Conservation (phyloP, 2,113 vertebrate genomes). For the Blennius ocellaris region DNA sequence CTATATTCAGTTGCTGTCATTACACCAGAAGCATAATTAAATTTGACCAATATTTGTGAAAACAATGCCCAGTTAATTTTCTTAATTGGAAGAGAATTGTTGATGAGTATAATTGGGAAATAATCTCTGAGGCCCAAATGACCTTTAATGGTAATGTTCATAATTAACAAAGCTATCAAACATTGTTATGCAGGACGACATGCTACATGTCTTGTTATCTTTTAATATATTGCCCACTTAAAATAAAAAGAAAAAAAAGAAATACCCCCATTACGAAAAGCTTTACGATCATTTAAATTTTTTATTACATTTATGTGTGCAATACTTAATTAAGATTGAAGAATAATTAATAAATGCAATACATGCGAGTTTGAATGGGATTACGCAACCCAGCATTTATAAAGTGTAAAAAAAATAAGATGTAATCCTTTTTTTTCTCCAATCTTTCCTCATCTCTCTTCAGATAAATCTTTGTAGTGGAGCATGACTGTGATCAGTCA, state of each 20-base stretch:
- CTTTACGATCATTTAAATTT: neutral
- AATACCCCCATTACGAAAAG: neutral
- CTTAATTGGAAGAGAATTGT: neutral
- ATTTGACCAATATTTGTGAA: neutral
- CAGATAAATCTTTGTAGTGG: too few relatives aligned
- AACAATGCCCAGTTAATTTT: neutral
- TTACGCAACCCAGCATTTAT: neutral
- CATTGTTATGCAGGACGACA: neutral
- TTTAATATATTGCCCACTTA: too few relatives aligned
- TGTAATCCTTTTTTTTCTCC: neutral
- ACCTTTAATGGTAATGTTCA: neutral
- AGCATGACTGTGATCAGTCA: too few relatives aligned
- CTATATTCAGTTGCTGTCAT: too few relatives aligned
- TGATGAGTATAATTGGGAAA: neutral
- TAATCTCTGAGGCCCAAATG: neutral
- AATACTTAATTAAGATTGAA: neutral
- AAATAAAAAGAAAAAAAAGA: neutral
- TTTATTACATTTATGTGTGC: neutral
- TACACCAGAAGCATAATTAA: neutral
- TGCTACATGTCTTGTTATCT: neutral
- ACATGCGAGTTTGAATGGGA: rapidly evolving
- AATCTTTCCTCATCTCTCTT: neutral
- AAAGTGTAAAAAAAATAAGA: neutral
- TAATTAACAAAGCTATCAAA: neutral
- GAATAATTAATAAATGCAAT: neutral